These are phyloP conservation scores for Coregonus suidteri DNA, from an alignment of 2,797 vertebrate genomes.

Conservation along the genomic window DNA sequence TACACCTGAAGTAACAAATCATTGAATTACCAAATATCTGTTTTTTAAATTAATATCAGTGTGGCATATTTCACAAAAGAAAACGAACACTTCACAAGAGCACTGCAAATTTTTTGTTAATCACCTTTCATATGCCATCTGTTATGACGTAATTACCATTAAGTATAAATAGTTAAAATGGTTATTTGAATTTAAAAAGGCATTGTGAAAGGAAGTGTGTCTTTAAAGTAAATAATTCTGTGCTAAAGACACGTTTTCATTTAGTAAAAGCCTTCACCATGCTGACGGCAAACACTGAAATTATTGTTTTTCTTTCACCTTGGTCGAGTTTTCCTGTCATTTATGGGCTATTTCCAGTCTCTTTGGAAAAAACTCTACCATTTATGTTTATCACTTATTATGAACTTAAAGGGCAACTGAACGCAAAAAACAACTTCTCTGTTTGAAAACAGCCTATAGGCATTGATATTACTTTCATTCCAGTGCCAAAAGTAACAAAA, in stretches of 20 bases:
- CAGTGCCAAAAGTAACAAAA: too few relatives aligned
- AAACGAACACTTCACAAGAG: background rate
- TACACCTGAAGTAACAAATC: background rate
- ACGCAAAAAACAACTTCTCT: too few relatives aligned
- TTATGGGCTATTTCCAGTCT: background rate
- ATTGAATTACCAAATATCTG: background rate
- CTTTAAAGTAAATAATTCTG: background rate
- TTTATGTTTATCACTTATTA: too few relatives aligned
- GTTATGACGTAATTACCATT: background rate
- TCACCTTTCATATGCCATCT: background rate
- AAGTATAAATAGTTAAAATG: background rate
- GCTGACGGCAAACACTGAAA: background rate
- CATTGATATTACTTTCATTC: too few relatives aligned
- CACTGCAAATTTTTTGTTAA: background rate
- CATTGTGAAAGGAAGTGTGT: background rate
- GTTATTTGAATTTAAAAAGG: background rate
- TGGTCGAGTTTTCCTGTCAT: background rate
- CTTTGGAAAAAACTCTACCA: too few relatives aligned
- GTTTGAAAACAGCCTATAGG: too few relatives aligned
- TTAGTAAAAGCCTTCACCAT: background rate
- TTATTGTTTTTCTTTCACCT: background rate
- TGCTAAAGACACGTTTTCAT: background rate
- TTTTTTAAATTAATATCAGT: background rate
- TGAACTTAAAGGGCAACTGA: too few relatives aligned
- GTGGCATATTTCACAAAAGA: background rate